These are phyloP conservation scores for Eucidaris tribuloides DNA, from an alignment of 35 echinoderm and acorn worm species.

Conservation along the genomic window DNA sequence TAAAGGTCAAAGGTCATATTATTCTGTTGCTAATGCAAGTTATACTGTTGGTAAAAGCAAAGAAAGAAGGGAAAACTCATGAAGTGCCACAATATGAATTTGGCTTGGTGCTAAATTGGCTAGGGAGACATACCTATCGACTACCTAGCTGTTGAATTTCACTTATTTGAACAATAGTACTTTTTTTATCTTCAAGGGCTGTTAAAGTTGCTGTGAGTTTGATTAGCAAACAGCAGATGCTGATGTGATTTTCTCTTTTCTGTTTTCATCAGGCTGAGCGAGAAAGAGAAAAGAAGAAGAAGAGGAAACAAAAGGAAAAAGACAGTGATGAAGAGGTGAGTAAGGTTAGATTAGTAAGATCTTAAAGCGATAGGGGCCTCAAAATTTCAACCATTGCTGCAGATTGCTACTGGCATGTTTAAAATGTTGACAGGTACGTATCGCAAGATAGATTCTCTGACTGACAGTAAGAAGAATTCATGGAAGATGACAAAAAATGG, in stretches of 20 bases:
- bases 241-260: background rate
- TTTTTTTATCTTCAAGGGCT: background rate
- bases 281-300: constrained; percentile 41
- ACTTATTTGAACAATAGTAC: background rate
- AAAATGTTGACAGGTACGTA: background rate
- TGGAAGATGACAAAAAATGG: too few species aligned
- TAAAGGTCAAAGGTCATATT: too few species aligned
- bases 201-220: background rate
- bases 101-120: background rate
- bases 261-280: constrained; percentile 22
- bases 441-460: background rate
- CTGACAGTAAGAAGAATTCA: too few species aligned
- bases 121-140: background rate
- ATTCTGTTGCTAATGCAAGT: too few species aligned
- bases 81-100: background rate
- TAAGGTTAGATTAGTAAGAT: background rate
- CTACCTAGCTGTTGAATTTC: too few species aligned
- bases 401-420: too few species aligned
- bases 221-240: background rate
- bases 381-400: too few species aligned
- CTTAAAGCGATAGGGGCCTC: too few species aligned
- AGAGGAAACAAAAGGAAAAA: constrained; percentile 8
- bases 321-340: constrained; percentile 35
- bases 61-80: background rate
- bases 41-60: too few species aligned